Conservation (phyloP, 1,140 invertebrate genomes). For the Aphaenogaster rudis region DNA sequence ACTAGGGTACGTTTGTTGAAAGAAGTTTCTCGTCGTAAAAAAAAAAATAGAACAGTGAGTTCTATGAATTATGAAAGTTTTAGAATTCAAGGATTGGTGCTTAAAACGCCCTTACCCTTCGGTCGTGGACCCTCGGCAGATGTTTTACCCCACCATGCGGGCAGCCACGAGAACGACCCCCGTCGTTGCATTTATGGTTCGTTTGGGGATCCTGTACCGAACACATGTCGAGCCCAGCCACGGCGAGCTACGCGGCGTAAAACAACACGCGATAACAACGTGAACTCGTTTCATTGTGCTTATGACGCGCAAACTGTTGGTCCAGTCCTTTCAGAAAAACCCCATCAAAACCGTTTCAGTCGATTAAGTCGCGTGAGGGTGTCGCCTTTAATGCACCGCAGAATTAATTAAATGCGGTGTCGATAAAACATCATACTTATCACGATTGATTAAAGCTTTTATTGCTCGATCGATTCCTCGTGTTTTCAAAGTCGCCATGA, state of each 20-base stretch:
- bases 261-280: constrained; percentile 44
- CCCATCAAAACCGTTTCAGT: constrained; percentile 33
- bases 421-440: constrained; percentile 21
- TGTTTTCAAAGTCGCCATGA: not conserved
- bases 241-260: constrained; percentile 26
- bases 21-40: constrained; percentile 2
- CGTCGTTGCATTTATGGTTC: constrained; percentile 49
- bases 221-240: constrained; percentile 61
- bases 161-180: constrained; percentile 51
- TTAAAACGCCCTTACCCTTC: constrained; percentile 6
- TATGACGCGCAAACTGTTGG: constrained; percentile 17
- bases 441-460: constrained; percentile 1
- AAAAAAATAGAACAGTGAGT: not conserved
- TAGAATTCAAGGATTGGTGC: not conserved
- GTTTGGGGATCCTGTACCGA: constrained; percentile 52
- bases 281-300: constrained; percentile 34
- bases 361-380: constrained; percentile 10
- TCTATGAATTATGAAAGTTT: constrained; percentile 11
- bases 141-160: constrained; percentile 55
- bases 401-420: constrained; percentile 14
- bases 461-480: constrained; percentile 9
- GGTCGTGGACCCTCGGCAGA: constrained; percentile 68
- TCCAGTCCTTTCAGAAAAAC: constrained; percentile 34
- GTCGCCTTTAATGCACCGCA: constrained; percentile 2
- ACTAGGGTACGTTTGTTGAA: not conserved